These are phyloP conservation scores for Psephotus haematonotus DNA, from an alignment of 2,113 vertebrate genomes.

Conservation along the genomic window DNA sequence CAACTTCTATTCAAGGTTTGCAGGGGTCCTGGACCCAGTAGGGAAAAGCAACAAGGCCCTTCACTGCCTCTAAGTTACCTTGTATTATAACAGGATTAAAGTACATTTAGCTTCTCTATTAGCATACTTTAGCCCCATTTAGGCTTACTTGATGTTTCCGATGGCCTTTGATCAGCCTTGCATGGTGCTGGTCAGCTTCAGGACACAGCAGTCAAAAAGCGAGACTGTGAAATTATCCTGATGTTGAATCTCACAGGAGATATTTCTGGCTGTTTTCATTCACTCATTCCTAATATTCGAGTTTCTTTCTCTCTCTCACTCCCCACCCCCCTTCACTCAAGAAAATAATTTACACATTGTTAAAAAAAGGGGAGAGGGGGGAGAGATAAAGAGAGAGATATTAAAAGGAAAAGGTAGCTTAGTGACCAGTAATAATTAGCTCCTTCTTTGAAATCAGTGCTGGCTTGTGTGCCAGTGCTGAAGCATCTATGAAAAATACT, in stretches of 20 bases:
- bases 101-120: constrained; percentile 86
- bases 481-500: constrained; percentile 79
- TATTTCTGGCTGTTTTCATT: constrained; percentile 73
- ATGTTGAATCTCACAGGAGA: constrained; percentile 77
- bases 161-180: constrained; percentile 87
- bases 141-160: constrained; percentile 84
- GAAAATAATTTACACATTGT: constrained; percentile 74
- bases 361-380: not conserved
- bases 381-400: constrained; percentile 49
- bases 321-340: not conserved
- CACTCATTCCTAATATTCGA: constrained; percentile 70
- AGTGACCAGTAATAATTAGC: constrained; percentile 78
- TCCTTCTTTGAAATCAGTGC: constrained; percentile 71
- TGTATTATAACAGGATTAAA: constrained; percentile 90
- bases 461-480: constrained; percentile 60
- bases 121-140: constrained; percentile 87
- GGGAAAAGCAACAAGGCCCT: constrained; percentile 75
- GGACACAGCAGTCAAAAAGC: constrained; percentile 76
- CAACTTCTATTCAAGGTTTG: constrained; percentile 80
- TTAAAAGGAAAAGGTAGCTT: constrained; percentile 69
- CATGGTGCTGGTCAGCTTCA: constrained; percentile 81
- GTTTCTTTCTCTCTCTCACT: not conserved
- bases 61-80: constrained; percentile 80
- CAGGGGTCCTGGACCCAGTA: constrained; percentile 77
- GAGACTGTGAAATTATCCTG: constrained; percentile 84